These are phyloP conservation scores for Hyla sarda DNA, from an alignment of 2,113 vertebrate species.

Conservation along the genomic window DNA sequence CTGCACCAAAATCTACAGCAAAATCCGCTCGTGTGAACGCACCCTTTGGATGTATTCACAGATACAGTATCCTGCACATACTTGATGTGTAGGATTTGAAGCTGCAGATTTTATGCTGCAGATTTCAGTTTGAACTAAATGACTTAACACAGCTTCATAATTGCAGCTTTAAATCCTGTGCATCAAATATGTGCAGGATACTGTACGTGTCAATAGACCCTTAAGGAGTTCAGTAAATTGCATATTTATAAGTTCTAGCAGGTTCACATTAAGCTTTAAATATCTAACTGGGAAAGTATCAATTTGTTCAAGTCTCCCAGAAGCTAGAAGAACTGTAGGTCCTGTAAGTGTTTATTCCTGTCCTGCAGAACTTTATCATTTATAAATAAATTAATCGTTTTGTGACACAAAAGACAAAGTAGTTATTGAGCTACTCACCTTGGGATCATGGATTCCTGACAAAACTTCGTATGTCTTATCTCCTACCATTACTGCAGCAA, in stretches of 20 bases:
- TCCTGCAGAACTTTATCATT: neutral
- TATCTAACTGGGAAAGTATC: neutral
- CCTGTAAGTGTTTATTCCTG: neutral
- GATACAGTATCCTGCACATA: too few species aligned
- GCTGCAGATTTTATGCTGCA: too few species aligned
- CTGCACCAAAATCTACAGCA: too few species aligned
- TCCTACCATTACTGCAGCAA: constrained; percentile 95
- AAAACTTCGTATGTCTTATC: constrained; percentile 95
- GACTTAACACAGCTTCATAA: too few species aligned
- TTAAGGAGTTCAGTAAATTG: neutral
- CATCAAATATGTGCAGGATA: too few species aligned
- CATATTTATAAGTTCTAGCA: neutral
- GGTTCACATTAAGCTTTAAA: neutral
- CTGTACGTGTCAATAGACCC: too few species aligned
- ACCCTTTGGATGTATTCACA: too few species aligned
- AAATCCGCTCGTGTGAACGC: too few species aligned
- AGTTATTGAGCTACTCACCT: constrained; percentile 73
- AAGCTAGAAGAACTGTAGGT: neutral
- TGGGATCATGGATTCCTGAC: constrained; percentile 93
- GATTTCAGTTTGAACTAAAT: too few species aligned
- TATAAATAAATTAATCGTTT: neutral
- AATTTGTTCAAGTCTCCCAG: neutral
- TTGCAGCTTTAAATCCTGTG: too few species aligned
- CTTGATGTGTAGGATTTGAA: too few species aligned
- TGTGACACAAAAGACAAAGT: neutral